A percentile compares a stretch with the other conserved stretches of the same genome.
Evolutionary conservation across 2,888 invertebrate species (phyloP).

Genomic region (Lottia scabra): DNA sequence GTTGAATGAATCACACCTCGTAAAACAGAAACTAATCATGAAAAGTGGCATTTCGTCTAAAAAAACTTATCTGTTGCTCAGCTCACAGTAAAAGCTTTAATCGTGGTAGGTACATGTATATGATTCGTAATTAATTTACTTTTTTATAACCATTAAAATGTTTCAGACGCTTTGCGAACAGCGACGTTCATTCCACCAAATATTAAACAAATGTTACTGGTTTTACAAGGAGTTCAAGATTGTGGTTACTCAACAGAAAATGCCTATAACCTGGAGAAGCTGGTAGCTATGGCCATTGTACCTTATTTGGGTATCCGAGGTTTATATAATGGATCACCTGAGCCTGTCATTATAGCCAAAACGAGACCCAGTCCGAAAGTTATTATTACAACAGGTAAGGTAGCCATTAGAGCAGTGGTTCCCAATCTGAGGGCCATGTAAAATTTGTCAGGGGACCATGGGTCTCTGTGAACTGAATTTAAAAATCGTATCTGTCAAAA

Average conservation of each 20-base stretch:
- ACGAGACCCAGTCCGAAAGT: conserved; percentile 17
- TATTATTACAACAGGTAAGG: conserved; percentile 7
- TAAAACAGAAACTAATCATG: too few species aligned
- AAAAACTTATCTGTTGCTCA: too few species aligned
- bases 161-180: conserved; percentile 38
- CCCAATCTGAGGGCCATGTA: too few species aligned
- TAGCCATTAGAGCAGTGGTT: too few species aligned
- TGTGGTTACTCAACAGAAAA: conserved; percentile 60
- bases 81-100: too few species aligned
- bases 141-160: neutral
- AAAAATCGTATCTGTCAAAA: too few species aligned
- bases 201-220: conserved; percentile 58
- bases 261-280: conserved; percentile 57
- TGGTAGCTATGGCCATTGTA: conserved; percentile 60
- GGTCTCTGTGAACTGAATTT: too few species aligned
- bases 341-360: conserved; percentile 45
- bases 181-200: conserved; percentile 35
- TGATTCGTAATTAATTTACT: too few species aligned
- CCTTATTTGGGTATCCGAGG: conserved; percentile 65
- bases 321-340: conserved; percentile 57
- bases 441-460: too few species aligned
- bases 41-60: too few species aligned
- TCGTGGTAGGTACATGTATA: too few species aligned
- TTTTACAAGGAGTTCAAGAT: conserved; percentile 61
- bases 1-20: too few species aligned